Conservation (phyloP, 2,113 vertebrate species). For the Nothocercus julius region DNA sequence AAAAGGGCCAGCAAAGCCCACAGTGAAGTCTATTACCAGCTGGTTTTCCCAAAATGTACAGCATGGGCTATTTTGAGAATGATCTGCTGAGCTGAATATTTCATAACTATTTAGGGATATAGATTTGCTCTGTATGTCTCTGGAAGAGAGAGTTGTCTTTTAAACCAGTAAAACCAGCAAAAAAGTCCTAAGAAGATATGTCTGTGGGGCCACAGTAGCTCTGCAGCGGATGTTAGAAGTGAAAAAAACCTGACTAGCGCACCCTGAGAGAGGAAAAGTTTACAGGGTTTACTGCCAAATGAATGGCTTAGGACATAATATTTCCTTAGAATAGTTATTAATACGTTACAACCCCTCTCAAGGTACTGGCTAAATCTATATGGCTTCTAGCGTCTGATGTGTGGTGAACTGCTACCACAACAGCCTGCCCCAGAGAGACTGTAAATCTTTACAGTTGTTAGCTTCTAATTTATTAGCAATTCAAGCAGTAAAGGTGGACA, state of each 20-base stretch:
- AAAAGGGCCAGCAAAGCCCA: background rate
- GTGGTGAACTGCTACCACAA: background rate
- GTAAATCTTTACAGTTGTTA: background rate
- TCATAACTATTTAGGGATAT: background rate
- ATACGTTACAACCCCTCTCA: background rate
- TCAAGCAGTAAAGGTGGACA: background rate
- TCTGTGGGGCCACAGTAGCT: background rate
- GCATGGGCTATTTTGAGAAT: background rate
- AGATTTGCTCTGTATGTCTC: background rate
- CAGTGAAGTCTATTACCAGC: background rate
- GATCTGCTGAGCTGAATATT: background rate
- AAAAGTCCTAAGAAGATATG: background rate
- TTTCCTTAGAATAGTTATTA: constrained; percentile 40
- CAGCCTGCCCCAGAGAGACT: background rate
- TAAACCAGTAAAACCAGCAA: background rate
- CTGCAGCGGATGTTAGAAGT: background rate
- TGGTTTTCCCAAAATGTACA: background rate
- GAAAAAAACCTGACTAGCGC: background rate
- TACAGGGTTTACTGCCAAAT: background rate
- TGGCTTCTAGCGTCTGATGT: background rate
- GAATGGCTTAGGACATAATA: background rate
- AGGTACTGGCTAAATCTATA: background rate
- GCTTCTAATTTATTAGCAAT: background rate
- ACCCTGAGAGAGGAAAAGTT: background rate
- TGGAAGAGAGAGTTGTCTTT: background rate